Percentiles rank a stretch among this genome's conserved stretches.
Conservation (phyloP, 2,113 vertebrate genomes). For the Silurus glanis region DNA sequence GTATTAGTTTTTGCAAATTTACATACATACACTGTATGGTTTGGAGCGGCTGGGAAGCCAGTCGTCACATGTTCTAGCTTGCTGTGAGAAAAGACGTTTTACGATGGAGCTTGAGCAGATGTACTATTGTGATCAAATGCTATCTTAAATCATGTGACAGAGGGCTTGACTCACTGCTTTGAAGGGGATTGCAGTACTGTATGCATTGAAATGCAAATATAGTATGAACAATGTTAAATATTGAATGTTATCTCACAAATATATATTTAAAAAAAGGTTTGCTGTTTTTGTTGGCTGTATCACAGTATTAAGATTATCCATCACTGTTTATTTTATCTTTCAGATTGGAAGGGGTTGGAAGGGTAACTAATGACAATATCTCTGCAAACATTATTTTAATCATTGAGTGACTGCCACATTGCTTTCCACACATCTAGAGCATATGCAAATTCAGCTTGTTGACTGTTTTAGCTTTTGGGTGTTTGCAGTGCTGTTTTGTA, state of each 20-base stretch:
- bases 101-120: constrained; percentile 45
- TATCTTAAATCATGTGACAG: constrained; percentile 23
- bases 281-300: neutral
- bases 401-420: neutral
- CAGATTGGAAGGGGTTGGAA: neutral
- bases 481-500: constrained; percentile 34
- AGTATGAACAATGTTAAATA: neutral
- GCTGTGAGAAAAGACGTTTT: constrained; percentile 34
- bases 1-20: neutral
- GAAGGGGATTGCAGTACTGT: constrained; percentile 25
- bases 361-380: neutral
- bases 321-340: neutral
- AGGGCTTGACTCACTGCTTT: constrained; percentile 29
- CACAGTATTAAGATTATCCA: neutral
- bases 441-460: neutral
- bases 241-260: neutral
- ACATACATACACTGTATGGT: neutral
- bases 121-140: constrained; percentile 43
- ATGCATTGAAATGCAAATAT: constrained; percentile 40
- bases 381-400: constrained; percentile 6
- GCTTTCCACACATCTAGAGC: constrained; percentile 4
- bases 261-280: neutral
- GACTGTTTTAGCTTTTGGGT: constrained; percentile 22
- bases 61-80: constrained; percentile 36
- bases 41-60: neutral